These are phyloP conservation scores for Sebastolobus alascanus DNA, from an alignment of 2,797 vertebrate species.

Conservation along the genomic window DNA sequence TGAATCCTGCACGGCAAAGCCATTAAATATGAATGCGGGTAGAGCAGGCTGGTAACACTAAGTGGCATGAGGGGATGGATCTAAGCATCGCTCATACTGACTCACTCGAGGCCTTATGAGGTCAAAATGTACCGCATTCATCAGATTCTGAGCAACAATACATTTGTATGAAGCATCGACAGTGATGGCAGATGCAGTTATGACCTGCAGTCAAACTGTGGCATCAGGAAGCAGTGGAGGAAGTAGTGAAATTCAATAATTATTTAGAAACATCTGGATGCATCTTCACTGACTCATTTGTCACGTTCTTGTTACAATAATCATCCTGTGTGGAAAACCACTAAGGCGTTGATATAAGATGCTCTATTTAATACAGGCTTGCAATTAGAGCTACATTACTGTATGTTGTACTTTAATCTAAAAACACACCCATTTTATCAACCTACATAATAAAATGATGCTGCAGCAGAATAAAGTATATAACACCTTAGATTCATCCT, in stretches of 20 bases:
- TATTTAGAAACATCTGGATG: conserved; percentile 15
- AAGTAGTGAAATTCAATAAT: conserved; percentile 16
- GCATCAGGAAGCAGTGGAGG: conserved; percentile 2
- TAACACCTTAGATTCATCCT: not conserved
- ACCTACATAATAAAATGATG: not conserved
- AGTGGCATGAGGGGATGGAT: conserved; percentile 34
- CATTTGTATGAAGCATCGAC: conserved; percentile 11
- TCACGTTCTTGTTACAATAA: conserved; percentile 21
- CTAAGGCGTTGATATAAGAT: not conserved
- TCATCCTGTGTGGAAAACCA: not conserved
- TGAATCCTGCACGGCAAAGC: conserved; percentile 67
- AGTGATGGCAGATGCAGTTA: conserved; percentile 12
- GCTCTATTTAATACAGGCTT: not conserved
- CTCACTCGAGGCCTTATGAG: conserved; percentile 64
- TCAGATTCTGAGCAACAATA: conserved; percentile 48
- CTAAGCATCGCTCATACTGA: conserved; percentile 46
- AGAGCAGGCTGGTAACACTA: conserved; percentile 30
- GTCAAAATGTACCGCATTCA: conserved; percentile 60
- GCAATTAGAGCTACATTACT: not conserved
- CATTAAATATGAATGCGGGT: conserved; percentile 67
- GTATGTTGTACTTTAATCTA: not conserved
- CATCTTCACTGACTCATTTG: conserved; percentile 8
- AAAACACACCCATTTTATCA: not conserved
- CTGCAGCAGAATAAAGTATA: not conserved
- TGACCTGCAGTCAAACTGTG: conserved; percentile 3